Evolutionary conservation across 2,797 vertebrate species (phyloP), one percentile per base, ranked within the genome.

Genomic region (Syncerus caffer): DNA sequence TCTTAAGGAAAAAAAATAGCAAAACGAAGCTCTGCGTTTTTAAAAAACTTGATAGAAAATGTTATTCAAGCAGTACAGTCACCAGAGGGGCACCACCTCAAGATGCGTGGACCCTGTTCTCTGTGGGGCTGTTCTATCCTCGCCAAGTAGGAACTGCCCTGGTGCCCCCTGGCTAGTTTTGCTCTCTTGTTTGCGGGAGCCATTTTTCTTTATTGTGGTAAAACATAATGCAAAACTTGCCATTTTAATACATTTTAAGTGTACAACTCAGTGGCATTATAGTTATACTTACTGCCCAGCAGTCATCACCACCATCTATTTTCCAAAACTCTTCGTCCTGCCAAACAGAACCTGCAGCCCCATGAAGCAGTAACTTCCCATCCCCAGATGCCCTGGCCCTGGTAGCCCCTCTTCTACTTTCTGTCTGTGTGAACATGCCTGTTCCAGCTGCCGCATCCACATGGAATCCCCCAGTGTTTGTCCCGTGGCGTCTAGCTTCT

Each of bases 61-160:
- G 13, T 45, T 21, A 27, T 31, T 79, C 31, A 17, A 14, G 4
- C 25, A 17, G 45, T 12, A 9, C 3, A 3, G 34, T 71, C 57
- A 17, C n/a, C 29, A 38, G 38, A 51, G 38, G 51, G 7, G 0
- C 0, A 10, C 47, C 14, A 4, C 11, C 57, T 38, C 74, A 45
- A 14, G 55, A 13, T 0, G 7, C 1, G 0, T 4, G 55, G 15
- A 2, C 34, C 47, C 71, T 7, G 0, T 34, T 88, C 50, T 85
- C 89, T 60, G 17, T 8, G 12, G 51, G 83, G 7, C 71, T 55
- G 8, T n/a, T 29, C 13, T 42, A 0, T 38, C 27, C 42, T 78
- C 21, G 14, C 45, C 62, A n/a, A 21, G 27, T 7, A 21, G 60
- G 12, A 15, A 17, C 15, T n/a, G 57, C 55, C 50, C 50, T 55